A percentile compares a stretch with the other conserved stretches of the same genome.
phyloP scores from a whole-genome alignment of 2,113 vertebrate species.

The Anas platyrhynchos region DNA sequence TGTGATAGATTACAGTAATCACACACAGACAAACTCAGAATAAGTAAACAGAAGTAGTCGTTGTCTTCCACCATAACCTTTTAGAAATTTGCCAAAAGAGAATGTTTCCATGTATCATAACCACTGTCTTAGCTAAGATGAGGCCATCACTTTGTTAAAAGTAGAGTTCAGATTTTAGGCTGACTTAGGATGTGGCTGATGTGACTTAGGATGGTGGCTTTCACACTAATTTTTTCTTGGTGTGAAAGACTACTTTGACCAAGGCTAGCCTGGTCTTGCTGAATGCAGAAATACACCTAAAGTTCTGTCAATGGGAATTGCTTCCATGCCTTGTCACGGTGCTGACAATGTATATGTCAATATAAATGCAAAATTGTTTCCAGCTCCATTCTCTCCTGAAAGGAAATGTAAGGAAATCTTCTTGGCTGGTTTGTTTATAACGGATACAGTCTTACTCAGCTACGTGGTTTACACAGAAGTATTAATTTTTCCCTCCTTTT shows the following conservation, averaged over 20 bases:
- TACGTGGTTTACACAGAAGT: not conserved
- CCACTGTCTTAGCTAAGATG: not conserved
- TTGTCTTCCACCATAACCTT: not conserved
- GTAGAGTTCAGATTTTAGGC: not conserved
- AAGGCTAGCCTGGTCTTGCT: not conserved
- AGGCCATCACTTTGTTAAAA: not conserved
- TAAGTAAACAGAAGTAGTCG: not conserved
- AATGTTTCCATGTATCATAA: not conserved
- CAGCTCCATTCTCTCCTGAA: not conserved
- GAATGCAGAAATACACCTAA: not conserved
- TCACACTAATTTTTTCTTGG: not conserved
- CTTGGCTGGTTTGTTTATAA: not conserved
- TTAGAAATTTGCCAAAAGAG: not conserved
- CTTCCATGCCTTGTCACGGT: not conserved
- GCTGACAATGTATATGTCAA: not conserved
- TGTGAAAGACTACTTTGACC: not conserved
- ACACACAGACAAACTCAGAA: not conserved
- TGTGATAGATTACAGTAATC: not conserved
- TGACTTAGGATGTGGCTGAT: not conserved
- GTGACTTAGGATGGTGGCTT: too few species aligned
- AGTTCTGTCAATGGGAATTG: not conserved
- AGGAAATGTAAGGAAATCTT: not conserved
- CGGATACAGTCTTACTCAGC: not conserved
- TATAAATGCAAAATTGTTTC: not conserved
- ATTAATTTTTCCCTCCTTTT: not conserved